Evolutionary conservation across 2,888 invertebrate genomes (phyloP).

Genomic region (Hesperia comma): DNA sequence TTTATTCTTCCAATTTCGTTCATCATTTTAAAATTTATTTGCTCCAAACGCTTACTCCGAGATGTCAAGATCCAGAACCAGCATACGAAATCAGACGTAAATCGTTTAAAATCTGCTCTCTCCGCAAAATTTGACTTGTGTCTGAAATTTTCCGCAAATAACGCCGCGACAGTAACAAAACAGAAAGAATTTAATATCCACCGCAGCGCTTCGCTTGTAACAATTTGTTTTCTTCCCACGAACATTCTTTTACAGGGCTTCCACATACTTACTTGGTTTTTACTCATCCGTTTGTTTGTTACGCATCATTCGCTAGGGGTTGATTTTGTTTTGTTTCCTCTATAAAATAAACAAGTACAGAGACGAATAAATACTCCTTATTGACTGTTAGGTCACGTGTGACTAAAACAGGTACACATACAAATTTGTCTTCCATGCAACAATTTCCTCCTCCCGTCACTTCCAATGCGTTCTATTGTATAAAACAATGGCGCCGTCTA

Average conservation of each 20-base stretch:
- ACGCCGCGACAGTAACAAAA: slow-evolving; percentile 66
- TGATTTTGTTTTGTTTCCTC: neutral
- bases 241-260: slow-evolving; percentile 64
- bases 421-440: too few relatives aligned
- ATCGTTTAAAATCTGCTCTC: slow-evolving; percentile 26
- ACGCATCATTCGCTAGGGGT: slow-evolving; percentile 16
- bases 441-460: too few relatives aligned
- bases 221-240: slow-evolving; percentile 73
- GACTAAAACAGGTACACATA: too few relatives aligned
- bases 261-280: slow-evolving; percentile 52
- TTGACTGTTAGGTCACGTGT: too few relatives aligned
- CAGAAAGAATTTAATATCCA: slow-evolving; percentile 79
- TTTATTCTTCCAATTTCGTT: neutral
- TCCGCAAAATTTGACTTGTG: slow-evolving; percentile 29
- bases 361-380: too few relatives aligned
- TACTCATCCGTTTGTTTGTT: slow-evolving; percentile 18
- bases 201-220: slow-evolving; percentile 66
- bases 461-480: too few relatives aligned
- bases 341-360: neutral
- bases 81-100: slow-evolving; percentile 1
- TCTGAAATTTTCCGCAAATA: slow-evolving; percentile 50
- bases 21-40: neutral
- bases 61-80: neutral
- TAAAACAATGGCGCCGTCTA: too few relatives aligned
- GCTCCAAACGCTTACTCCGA: neutral